Base-by-base conservation (phyloP, 2,888 invertebrate species). In the Adelphocoris suturalis region DNA sequence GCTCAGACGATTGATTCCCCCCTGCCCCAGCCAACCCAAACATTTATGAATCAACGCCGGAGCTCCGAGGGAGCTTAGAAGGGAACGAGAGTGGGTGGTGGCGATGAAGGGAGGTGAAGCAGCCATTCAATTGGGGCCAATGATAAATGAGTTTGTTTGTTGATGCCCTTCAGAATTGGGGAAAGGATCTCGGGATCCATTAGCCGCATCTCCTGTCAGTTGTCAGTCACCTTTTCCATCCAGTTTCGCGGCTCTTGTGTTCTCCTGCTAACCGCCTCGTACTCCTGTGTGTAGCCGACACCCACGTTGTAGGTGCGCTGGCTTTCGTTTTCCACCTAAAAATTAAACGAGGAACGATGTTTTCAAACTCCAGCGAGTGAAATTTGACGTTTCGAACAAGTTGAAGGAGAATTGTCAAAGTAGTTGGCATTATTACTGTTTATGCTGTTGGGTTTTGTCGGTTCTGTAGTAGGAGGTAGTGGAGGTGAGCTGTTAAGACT, bases 111-210 rank as follows among this genome's bases (percentile, higher is more conserved):
- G 68, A 19, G 23, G 68, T 37, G 68, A 11, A 23, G 52, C 5
- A 7, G 68, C 68, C 68, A 23, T 68, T 23, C 68, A 68, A 68
- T 68, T 68, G 68, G 12, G 27, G 68, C 68, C 68, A 68, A 68
- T 68, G 68, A 68, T 68, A 68, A 68, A 68, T 68, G 68, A 68
- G 68, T 68, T 68, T 68, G 68, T 68, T 68, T 68, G 68, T 68
- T 68, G 23, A 68, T 68, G 23, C 68, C 68, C 68, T 68, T 68
- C 68, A 68, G 68, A 68, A 68, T 68, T 68, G 68, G 68, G 68
- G 57, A n/a, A n/a, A 68, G 68, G 68, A 68, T 68, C 68, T 23
- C 1, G 23, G 23, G 68, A 68, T 68, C 68, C 68, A 68, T 68
- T 68, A 68, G 68, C 61, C 61, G 16, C n/a, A 14, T 19, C 68